phyloP scores from a whole-genome alignment of 2,113 vertebrate genomes.

The Mystacornis crossleyi region DNA sequence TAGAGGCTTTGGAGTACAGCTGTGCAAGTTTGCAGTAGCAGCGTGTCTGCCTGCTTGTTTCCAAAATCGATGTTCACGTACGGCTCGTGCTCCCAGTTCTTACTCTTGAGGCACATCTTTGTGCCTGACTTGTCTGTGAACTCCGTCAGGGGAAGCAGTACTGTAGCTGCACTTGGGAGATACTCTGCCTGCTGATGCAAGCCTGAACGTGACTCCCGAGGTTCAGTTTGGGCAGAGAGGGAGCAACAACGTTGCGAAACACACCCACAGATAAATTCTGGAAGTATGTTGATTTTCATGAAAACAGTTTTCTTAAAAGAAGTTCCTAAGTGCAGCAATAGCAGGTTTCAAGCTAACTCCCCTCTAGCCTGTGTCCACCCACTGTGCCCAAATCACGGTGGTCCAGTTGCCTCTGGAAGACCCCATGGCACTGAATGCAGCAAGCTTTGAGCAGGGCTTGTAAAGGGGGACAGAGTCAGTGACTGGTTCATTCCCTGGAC shows the following conservation, averaged over 20 bases:
- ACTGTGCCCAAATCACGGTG: too few species aligned
- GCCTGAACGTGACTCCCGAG: neutral
- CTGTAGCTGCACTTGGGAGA: neutral
- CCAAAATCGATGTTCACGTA: neutral
- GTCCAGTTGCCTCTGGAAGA: neutral
- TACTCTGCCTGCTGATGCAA: neutral
- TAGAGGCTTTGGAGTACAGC: neutral
- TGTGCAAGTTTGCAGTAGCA: neutral
- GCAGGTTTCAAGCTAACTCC: neutral
- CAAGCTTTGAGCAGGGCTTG: neutral
- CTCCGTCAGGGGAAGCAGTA: neutral
- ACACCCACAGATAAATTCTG: neutral
- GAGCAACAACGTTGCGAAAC: neutral
- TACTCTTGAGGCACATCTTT: neutral
- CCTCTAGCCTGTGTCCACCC: neutral
- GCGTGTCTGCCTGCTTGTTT: neutral
- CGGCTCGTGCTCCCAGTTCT: neutral
- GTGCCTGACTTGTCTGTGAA: neutral
- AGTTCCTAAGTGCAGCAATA: neutral
- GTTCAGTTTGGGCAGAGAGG: neutral
- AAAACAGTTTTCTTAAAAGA: neutral
- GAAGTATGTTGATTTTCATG: neutral
- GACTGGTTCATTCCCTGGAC: accelerated
- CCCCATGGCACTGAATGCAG: neutral
- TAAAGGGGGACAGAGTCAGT: neutral